Percentiles rank a stretch among this genome's conserved stretches.
These are phyloP conservation scores for Channa striata DNA, from an alignment of 2,797 vertebrate species.

Conservation along the genomic window DNA sequence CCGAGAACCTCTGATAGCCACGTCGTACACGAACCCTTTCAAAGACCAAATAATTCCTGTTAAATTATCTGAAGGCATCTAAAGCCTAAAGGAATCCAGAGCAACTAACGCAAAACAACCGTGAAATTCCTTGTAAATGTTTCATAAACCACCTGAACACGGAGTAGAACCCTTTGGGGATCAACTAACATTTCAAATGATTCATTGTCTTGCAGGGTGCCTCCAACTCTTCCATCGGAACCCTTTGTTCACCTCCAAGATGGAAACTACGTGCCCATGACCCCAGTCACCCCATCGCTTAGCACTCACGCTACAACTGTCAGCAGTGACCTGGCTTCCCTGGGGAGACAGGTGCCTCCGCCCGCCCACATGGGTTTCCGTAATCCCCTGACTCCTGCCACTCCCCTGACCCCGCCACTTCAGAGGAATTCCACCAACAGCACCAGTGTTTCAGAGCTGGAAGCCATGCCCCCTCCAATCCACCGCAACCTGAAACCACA, in stretches of 20 bases:
- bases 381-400: conserved; percentile 36
- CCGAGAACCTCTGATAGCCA: too few species aligned
- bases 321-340: conserved; percentile 81
- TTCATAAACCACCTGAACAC: background rate
- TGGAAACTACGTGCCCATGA: conserved; percentile 93
- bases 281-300: conserved; percentile 81
- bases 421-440: conserved; percentile 78
- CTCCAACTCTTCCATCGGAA: conserved; percentile 81
- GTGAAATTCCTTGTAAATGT: background rate
- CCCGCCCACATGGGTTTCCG: conserved; percentile 93
- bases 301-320: conserved; percentile 64
- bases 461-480: conserved; percentile 87
- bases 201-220: conserved; percentile 40
- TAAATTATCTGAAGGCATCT: too few species aligned
- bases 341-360: conserved; percentile 92
- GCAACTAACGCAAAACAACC: too few species aligned
- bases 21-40: too few species aligned
- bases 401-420: conserved; percentile 70
- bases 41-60: background rate
- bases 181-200: background rate
- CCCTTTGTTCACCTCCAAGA: conserved; percentile 82
- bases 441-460: conserved; percentile 73
- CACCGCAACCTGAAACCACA: conserved; percentile 86
- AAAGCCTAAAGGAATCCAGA: too few species aligned
- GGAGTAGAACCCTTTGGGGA: background rate